Evolutionary conservation across 2,888 invertebrate genomes (phyloP), one percentile per base, ranked within the genome.

Genomic region (Cepaea hortensis): DNA sequence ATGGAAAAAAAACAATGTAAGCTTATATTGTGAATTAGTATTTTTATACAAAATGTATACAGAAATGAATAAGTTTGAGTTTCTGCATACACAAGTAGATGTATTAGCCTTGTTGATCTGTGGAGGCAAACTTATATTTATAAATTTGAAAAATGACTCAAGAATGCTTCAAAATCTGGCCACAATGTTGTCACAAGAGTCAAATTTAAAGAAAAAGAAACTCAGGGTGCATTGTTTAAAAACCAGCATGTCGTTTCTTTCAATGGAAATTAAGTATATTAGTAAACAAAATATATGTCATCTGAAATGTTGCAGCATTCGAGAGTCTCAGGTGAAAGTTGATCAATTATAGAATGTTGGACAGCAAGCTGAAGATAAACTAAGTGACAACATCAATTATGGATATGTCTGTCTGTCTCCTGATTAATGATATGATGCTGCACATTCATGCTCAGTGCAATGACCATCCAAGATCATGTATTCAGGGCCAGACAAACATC

Each of bases 1-100:
- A 84, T 50, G 46, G 50, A 70, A 68, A 23, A 84, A 15, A 80
- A 65, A 72, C 18, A 86, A 83, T 68, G 61, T 3, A 5, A 35
- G 79, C 35, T 23, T 79, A 20, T 62, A 65, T 35, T 46, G 35
- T 79, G 79, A 46, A 79, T 13, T 55, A 11, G 13, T 4, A 75
- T 46, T 15, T 46, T 48, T 46, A 75, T 20, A 55, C 11, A 20
- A 9, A 11, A 5, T 68, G 18, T 5, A 68, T 18, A 68, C 15
- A 68, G n/a, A 68, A n/a, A 68, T 68, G n/a, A 20, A 15, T 68
- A 15, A 68, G n/a, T 15, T 13, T 13, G 50, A 23, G 46, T 18
- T 48, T n/a, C 50, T 55, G 23, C 46, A n/a, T 18, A 76, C 6
- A 23, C 11, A 23, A n/a, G 20, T n/a, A 4, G 23, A 7, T 0